Base-by-base conservation (phyloP, 1,140 invertebrate genomes). In the Ptiloglossa arizonensis region DNA sequence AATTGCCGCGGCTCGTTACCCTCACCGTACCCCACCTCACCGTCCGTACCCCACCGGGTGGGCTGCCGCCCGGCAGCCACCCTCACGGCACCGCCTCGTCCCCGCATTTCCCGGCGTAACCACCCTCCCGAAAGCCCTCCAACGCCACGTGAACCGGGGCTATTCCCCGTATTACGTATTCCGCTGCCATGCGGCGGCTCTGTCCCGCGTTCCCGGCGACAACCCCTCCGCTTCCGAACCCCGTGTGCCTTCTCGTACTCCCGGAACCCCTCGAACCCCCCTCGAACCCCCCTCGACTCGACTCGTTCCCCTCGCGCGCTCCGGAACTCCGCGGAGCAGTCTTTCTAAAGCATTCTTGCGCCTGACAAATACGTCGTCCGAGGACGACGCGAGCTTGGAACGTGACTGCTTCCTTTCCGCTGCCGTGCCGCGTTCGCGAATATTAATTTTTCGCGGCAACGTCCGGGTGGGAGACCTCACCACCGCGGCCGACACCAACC, bases 1-100 rank as follows among this genome's bases (percentile, higher is more conserved):
- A 93, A 93, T 93, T 93, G 91, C 91, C 91, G 89, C 88, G 87
- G 90, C 92, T 92, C 92, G 92, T 92, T 93, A 92, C 90, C 87
- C 89, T 85, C 86, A 85, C 85, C 81, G 66, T 29, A 73, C 75
- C 60, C 48, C 44, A 19, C 29, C 80, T 83, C 86, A 75, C 46
- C 41, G 56, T 24, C 44, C 57, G 57, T 38, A 56, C 82, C 80
- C 82, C 82, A 54, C 54, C 83, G 67, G 41, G 41, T 41, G 41
- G 41, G 81, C 82, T 59, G 80, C 76, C 73, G 44, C 75, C 56
- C 27, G 50, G 48, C 41, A 54, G 73, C 59, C 60, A n/a, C 24
- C 52, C 50, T 24, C 38, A 32, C 44, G 35, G 17, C 17, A 52
- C 52, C 52, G 46, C 50, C 24, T 32, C 32, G 5, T n/a, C 73